Evolutionary conservation across 1,140 invertebrate species (phyloP), one percentile per base, ranked within the genome.

Genomic region (Calliphora vicina): DNA sequence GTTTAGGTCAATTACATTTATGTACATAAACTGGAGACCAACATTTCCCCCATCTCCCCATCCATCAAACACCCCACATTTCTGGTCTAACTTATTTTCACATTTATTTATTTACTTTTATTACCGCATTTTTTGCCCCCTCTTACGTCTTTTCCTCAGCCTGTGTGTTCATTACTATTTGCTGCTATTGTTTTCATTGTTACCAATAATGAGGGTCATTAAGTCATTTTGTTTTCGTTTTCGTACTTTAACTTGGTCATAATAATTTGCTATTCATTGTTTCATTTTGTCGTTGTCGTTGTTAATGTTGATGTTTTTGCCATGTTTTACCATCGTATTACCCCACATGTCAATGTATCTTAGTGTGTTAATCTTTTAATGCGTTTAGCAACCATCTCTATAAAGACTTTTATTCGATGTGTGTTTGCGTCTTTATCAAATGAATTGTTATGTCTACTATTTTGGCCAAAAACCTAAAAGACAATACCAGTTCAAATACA

Each of bases 281-380:
- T 43, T 13, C n/a, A 45, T 17, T 27, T 29, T 9, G 3, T 15
- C 13, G 10, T 26, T 29, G 12, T 12, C 25, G 72, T 15, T 76
- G 27, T 15, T n/a, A 29, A 76, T n/a, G 29, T 15, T 50, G 45
- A 50, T 50, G 45, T 13, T 50, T 17, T n/a, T n/a, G n/a, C n/a
- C n/a, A n/a, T n/a, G n/a, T 50, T 1, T 10, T 45, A 15, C 35
- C 20, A 78, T 25, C 35, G 74, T 23, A 78, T 78, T 78, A 78
- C 74, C 74, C 74, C 74, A 78, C 35, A 78, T 78, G 35, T 43
- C 74, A 43, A 20, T 15, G 74, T 78, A 78, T 78, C 74, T 78
- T 35, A 78, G 74, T 78, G 74, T 78, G 74, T 78, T 78, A 78
- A 78, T 78, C 74, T 78, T 43, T 78, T 78, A 78, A 78, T 78